Evolutionary conservation across 2,888 invertebrate species (phyloP).

Genomic region (Agrochola circellaris): DNA sequence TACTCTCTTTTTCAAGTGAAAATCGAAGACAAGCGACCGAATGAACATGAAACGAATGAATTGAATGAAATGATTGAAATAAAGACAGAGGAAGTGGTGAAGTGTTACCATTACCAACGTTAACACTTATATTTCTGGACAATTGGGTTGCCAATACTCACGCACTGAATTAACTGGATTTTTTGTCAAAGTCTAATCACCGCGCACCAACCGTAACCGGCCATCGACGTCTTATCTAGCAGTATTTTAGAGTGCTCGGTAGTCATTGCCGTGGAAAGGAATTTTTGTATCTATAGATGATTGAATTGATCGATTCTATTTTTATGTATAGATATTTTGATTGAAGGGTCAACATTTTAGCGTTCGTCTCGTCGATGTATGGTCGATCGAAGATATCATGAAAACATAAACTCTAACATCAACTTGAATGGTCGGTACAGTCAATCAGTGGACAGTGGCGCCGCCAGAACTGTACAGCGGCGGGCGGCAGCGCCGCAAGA

Average conservation of each 20-base stretch:
- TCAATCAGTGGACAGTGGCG: not conserved
- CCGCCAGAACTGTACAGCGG: no score
- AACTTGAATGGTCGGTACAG: not conserved
- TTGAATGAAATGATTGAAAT: not conserved
- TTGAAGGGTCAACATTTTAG: not conserved
- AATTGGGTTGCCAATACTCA: no score
- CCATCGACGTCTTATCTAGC: no score
- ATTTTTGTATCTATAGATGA: not conserved
- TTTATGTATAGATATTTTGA: no score
- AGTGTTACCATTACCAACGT: constrained; percentile 1
- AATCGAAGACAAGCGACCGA: constrained; percentile 71
- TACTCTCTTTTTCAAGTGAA: constrained; percentile 64
- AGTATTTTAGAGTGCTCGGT: no score
- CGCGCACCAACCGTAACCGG: no score
- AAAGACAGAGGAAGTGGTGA: not conserved
- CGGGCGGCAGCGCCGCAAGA: no score
- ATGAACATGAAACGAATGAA: constrained; percentile 42
- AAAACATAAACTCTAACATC: not conserved
- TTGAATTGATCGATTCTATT: not conserved
- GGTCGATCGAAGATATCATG: not conserved
- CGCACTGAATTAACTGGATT: no score
- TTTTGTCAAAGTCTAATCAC: not conserved
- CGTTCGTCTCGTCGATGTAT: not conserved
- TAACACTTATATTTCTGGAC: no score
- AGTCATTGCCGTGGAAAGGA: not conserved